Evolutionary conservation across 2,888 invertebrate genomes (phyloP), one percentile per base, ranked within the genome.

Genomic region (Zygothrica quintamaculata): DNA sequence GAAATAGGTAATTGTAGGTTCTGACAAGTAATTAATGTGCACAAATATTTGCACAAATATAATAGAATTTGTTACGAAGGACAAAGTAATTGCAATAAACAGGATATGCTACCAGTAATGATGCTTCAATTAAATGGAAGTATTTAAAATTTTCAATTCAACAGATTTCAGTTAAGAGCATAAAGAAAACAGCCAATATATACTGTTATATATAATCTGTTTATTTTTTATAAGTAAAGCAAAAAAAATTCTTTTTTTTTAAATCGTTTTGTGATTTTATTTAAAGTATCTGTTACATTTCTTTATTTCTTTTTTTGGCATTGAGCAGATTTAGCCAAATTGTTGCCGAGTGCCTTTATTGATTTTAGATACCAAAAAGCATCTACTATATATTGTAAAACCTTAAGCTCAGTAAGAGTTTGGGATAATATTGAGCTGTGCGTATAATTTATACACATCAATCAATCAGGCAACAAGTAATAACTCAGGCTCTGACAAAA

Each of bases 391-490:
- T n/a, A n/a, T n/a, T n/a, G 44, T 40, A 50, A 52, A 52, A 53
- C 52, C 25, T 56, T 48, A 29, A 70, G 50, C 31, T 58, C 26
- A 39, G 22, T 16, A 39, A 55, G 74, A 57, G 53, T 51, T 68
- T 69, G 47, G 50, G 52, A 74, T 69, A 43, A 62, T 74, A 61
- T 77, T 59, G 52, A 55, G 44, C 55, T 51, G 26, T 48, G 60
- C 9, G 52, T 53, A 46, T 52, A 65, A 72, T 84, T 60, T 64
- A 74, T 74, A 62, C 58, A 78, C 78, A 74, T 78, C 77, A 77
- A 78, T 78, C 77, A 78, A 81, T 78, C 84, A 84, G 78, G 77
- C 77, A 78, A 78, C 77, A 78, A 78, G 84, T 78, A 80, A 82
- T 77, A 82, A 79, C 84, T 82, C 84, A 77, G 84, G 56, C 75